Conservation (phyloP, 1,140 invertebrate species). For the Leptoteleia sp. region DNA sequence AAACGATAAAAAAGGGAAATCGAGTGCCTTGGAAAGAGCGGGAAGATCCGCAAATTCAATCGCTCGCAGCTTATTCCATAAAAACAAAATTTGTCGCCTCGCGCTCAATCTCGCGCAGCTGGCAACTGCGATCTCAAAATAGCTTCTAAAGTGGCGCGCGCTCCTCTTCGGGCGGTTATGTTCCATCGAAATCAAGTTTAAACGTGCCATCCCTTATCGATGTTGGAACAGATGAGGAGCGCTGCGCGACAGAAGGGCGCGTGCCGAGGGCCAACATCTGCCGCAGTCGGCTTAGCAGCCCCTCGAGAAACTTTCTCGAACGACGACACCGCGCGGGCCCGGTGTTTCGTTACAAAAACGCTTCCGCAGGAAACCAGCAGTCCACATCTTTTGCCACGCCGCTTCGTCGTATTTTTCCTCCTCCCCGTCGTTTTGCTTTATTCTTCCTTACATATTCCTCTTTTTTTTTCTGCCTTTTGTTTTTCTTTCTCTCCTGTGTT, state of each 20-base stretch:
- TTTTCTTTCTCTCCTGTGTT: too few species aligned
- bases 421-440: too few species aligned
- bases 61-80: neutral
- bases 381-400: conserved; percentile 56
- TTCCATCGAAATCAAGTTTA: conserved; percentile 38
- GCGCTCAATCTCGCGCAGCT: conserved; percentile 24
- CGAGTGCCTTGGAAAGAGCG: too few species aligned
- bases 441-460: too few species aligned
- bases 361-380: conserved; percentile 79
- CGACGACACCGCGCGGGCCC: conserved; percentile 49
- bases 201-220: conserved; percentile 60
- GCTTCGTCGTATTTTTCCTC: too few species aligned
- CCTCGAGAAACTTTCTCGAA: conserved; percentile 69
- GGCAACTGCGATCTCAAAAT: conserved; percentile 26
- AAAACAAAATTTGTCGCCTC: conserved; percentile 21
- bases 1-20: too few species aligned
- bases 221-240: conserved; percentile 46
- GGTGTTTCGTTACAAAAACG: conserved; percentile 75
- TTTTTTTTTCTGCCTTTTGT: conserved; percentile 38
- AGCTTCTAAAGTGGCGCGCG: conserved; percentile 15
- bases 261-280: conserved; percentile 77
- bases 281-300: conserved; percentile 75
- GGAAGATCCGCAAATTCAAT: too few species aligned
- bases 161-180: conserved; percentile 13
- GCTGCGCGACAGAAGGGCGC: conserved; percentile 66